Percentiles rank a stretch among this genome's conserved stretches.
Evolutionary conservation across 1,140 invertebrate genomes (phyloP).

Genomic region (Globodera ellingtonae): DNA sequence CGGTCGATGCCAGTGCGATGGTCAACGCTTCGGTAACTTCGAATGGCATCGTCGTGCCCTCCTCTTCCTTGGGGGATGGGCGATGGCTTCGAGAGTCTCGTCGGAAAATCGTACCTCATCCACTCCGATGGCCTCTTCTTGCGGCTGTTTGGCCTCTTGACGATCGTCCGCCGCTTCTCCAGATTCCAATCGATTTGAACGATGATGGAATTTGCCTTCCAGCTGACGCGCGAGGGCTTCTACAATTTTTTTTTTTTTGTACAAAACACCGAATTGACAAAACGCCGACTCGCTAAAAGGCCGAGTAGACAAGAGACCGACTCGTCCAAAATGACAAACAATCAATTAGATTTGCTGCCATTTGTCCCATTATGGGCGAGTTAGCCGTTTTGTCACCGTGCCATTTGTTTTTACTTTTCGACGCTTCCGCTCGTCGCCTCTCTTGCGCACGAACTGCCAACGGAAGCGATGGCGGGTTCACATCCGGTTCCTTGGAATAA

Average conservation of each 20-base stretch:
- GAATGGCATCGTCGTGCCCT: slow-evolving; percentile 17
- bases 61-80: background rate
- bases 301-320: too few relatives aligned
- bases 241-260: background rate
- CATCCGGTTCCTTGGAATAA: background rate
- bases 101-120: background rate
- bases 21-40: slow-evolving; percentile 30
- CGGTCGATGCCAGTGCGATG: slow-evolving; percentile 19
- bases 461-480: background rate
- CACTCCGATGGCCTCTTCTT: background rate
- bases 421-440: background rate
- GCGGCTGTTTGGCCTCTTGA: background rate
- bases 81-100: too few relatives aligned
- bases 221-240: background rate
- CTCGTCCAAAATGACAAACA: too few relatives aligned
- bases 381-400: background rate
- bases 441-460: background rate
- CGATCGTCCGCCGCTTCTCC: background rate
- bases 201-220: background rate
- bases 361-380: too few relatives aligned
- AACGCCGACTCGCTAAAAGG: too few relatives aligned
- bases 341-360: too few relatives aligned
- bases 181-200: background rate
- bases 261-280: too few relatives aligned
- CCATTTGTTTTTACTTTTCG: background rate